Evolutionary conservation across 2,113 vertebrate genomes (phyloP).

Genomic region (Himantopus leucocephalus): DNA sequence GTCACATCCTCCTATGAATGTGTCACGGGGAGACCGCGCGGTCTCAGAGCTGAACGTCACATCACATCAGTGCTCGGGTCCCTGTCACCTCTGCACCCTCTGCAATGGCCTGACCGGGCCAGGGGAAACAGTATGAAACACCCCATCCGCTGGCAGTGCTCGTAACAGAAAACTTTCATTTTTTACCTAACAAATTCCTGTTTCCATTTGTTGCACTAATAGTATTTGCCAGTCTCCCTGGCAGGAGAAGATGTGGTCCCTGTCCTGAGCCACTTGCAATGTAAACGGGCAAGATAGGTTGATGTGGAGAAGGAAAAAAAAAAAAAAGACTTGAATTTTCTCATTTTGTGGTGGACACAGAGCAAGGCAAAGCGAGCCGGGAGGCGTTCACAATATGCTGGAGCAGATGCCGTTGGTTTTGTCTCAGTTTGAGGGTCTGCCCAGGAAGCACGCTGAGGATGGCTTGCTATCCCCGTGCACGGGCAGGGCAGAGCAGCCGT

Average conservation of each 20-base stretch:
- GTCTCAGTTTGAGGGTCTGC: background rate
- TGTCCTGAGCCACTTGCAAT: background rate
- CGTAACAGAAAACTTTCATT: rapidly evolving
- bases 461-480: rapidly evolving
- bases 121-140: background rate
- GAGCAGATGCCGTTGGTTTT: rapidly evolving
- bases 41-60: background rate
- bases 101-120: background rate
- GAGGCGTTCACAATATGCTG: background rate
- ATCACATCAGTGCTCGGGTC: rapidly evolving
- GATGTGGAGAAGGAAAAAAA: background rate
- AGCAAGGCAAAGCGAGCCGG: background rate
- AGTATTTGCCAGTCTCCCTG: background rate
- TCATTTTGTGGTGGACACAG: background rate
- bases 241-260: background rate
- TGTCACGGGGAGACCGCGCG: rapidly evolving
- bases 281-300: background rate
- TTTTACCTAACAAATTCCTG: background rate
- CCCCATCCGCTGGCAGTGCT: rapidly evolving
- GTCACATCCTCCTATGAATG: background rate
- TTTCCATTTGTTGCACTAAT: background rate
- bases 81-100: background rate
- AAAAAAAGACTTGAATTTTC: background rate
- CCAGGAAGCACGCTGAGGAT: rapidly evolving
- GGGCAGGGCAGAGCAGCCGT: background rate